Base-by-base conservation (phyloP, 1,140 invertebrate species). In the Amyelois transitella region DNA sequence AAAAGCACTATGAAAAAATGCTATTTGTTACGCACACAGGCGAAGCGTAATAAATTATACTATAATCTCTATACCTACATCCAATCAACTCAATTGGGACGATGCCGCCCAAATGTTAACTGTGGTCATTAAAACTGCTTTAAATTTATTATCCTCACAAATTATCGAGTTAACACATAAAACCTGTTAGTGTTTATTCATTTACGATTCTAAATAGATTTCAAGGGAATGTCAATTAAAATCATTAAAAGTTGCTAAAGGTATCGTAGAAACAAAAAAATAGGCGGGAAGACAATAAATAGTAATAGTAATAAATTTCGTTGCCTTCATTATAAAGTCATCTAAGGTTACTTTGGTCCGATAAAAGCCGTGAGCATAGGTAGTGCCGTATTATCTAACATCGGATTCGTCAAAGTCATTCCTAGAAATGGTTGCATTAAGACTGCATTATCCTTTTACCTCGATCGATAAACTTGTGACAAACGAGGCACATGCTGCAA, bases 401-500 rank as follows among this genome's bases (percentile, higher is more conserved):
- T 67, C 56, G 53, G 67, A 75, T 74, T 60, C 62, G 57, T 72
- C 69, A 72, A 59, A 69, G 73, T 72, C 69, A 55, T 62, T 51
- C 54, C 63, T 65, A 68, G 72, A 69, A 69, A 70, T 60, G 66
- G 61, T 73, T 53, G 57, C 55, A 60, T 61, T 51, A 68, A 72
- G 71, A 66, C 66, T 60, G 55, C 64, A 73, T 70, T 72, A 76
- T 65, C 68, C 60, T 75, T 75, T 75, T 72, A 48, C 55, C 59
- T 69, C 51, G 60, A 56, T 58, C 60, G 60, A 62, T 75, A 71
- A 72, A 76, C 58, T 69, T 55, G 60, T 77, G 72, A 79, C 76
- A 76, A 79, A 79, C 69, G 69, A 76, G 64, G 61, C 62, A 59
- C 62, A 55, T 72, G 69, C 66, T 70, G 66, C 65, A 65, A 62